Conservation (phyloP, 2,797 vertebrate genomes). For the Rhynchonycteris naso region DNA sequence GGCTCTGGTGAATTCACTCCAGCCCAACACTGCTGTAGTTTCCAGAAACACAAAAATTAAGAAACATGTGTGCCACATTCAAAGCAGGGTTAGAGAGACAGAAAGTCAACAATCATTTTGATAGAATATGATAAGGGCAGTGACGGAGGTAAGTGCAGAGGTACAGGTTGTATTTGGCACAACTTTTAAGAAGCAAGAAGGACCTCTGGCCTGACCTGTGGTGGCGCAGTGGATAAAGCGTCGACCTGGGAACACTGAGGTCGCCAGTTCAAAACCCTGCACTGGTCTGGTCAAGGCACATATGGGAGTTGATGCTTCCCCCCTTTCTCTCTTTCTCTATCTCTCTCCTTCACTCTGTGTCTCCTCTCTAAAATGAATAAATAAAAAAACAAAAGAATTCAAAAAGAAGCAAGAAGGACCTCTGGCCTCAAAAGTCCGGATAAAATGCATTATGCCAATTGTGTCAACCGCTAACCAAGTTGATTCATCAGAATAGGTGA, state of each 20-base stretch:
- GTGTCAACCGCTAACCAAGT: background rate
- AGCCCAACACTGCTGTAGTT: background rate
- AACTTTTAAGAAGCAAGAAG: constrained; percentile 18
- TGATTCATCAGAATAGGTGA: background rate
- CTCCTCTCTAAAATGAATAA: too few species aligned
- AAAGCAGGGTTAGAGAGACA: constrained; percentile 28
- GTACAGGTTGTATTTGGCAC: background rate
- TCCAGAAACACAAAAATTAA: constrained; percentile 57
- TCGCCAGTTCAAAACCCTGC: too few species aligned
- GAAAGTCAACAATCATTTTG: background rate
- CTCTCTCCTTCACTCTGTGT: too few species aligned
- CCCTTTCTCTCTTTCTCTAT: too few species aligned
- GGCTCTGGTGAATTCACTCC: background rate
- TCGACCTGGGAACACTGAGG: too few species aligned
- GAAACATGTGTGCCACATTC: background rate
- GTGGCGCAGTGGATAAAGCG: too few species aligned
- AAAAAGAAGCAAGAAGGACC: constrained; percentile 3
- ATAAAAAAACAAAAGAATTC: too few species aligned
- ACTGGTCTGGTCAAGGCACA: too few species aligned
- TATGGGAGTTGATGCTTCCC: too few species aligned
- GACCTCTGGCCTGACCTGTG: background rate
- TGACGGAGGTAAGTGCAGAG: background rate
- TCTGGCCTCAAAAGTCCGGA: background rate
- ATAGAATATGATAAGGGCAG: background rate
- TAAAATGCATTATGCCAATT: background rate